These are phyloP conservation scores for Pelosia muscerda DNA, from an alignment of 2,888 invertebrate genomes.

Conservation along the genomic window DNA sequence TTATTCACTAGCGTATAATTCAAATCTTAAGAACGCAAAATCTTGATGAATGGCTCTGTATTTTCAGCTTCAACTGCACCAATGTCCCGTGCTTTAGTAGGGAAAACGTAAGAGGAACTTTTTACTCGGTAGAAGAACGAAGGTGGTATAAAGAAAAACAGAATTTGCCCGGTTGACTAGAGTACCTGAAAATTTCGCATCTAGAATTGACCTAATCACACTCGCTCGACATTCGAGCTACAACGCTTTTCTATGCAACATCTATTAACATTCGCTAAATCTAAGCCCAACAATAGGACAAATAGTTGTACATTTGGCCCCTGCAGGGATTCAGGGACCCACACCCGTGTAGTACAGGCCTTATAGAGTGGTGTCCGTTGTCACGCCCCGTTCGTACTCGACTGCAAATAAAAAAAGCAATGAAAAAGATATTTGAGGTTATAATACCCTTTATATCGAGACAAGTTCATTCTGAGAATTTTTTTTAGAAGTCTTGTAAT, in stretches of 20 bases:
- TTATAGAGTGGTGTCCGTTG: constrained; percentile 31
- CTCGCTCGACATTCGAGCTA: constrained; percentile 6
- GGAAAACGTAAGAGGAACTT: too few relatives aligned
- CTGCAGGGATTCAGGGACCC: constrained; percentile 25
- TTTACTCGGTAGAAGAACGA: too few relatives aligned
- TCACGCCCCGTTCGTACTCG: constrained; percentile 50
- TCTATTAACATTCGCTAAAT: constrained; percentile 56
- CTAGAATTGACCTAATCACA: too few relatives aligned
- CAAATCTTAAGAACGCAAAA: too few relatives aligned
- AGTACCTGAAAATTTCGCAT: too few relatives aligned
- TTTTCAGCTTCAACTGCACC: too few relatives aligned
- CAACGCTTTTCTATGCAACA: constrained; percentile 46
- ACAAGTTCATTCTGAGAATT: background rate
- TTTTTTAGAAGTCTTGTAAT: background rate
- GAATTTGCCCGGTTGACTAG: too few relatives aligned
- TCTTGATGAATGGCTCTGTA: too few relatives aligned
- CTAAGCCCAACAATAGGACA: constrained; percentile 45
- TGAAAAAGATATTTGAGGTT: constrained; percentile 4
- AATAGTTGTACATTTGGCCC: constrained; percentile 65
- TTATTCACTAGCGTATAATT: too few relatives aligned
- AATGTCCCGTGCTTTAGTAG: too few relatives aligned
- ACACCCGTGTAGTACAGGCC: constrained; percentile 3
- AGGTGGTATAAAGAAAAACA: too few relatives aligned
- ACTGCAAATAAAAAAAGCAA: constrained; percentile 30
- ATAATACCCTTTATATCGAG: background rate